Conservation (phyloP, 2,888 invertebrate genomes). For the Drosophila antonietae region DNA sequence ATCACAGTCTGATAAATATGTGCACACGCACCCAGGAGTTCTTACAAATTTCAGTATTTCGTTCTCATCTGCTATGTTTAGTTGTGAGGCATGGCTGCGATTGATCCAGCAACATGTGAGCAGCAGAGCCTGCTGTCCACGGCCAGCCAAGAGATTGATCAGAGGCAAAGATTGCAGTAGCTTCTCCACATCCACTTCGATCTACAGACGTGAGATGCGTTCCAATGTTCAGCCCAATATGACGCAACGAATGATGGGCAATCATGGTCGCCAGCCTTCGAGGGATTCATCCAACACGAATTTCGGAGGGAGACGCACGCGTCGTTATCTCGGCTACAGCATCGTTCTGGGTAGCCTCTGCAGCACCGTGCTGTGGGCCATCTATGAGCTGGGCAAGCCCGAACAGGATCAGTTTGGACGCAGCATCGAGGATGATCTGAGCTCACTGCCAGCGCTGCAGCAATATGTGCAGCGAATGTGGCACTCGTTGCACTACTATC, state of each 20-base stretch:
- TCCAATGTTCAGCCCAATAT: background rate
- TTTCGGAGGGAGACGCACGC: background rate
- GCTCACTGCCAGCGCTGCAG: conserved; percentile 87
- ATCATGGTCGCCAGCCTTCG: background rate
- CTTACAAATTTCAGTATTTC: conserved; percentile 29
- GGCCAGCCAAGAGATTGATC: background rate
- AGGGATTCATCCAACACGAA: background rate
- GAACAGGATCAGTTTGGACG: conserved; percentile 89
- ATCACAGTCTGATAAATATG: conserved; percentile 7
- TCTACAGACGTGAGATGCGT: background rate
- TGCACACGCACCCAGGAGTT: background rate
- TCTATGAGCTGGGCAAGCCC: conserved; percentile 91
- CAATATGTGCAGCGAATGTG: conserved; percentile 90
- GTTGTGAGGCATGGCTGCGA: conserved; percentile 28
- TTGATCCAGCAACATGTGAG: conserved; percentile 17
- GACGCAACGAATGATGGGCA: background rate
- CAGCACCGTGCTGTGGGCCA: conserved; percentile 86
- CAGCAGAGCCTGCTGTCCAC: background rate
- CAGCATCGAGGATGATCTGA: conserved; percentile 90
- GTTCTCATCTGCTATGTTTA: conserved; percentile 24
- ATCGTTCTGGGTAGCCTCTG: conserved; percentile 87
- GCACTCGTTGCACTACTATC: conserved; percentile 89
- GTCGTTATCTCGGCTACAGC: conserved; percentile 28
- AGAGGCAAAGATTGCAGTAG: conserved; percentile 5
- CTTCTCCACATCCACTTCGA: background rate